These are phyloP conservation scores for Myripristis jacobus DNA, from an alignment of 2,797 vertebrate species.

Conservation along the genomic window DNA sequence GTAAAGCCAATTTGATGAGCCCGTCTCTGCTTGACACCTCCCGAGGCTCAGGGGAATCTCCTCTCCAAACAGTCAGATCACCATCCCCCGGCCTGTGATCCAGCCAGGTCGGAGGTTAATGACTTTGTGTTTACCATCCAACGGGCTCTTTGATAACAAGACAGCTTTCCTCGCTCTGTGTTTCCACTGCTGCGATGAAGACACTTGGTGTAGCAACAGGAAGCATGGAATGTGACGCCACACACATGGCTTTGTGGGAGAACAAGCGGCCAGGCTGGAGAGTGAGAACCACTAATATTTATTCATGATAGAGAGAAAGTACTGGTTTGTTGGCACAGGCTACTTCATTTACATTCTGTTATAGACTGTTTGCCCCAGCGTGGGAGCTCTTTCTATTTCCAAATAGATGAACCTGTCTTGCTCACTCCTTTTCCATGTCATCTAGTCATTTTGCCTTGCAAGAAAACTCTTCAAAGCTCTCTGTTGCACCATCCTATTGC, in stretches of 20 bases:
- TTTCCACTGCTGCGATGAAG: slow-evolving; percentile 58
- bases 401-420: slow-evolving; percentile 80
- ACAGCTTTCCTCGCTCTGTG: slow-evolving; percentile 30
- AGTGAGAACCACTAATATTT: slow-evolving; percentile 83
- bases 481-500: not conserved
- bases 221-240: slow-evolving; percentile 74
- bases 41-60: slow-evolving; percentile 61
- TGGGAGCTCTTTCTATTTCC: slow-evolving; percentile 75
- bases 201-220: slow-evolving; percentile 73
- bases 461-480: slow-evolving; percentile 29
- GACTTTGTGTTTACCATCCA: slow-evolving; percentile 80
- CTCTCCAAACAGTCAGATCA: slow-evolving; percentile 69
- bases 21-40: slow-evolving; percentile 62
- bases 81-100: slow-evolving; percentile 54
- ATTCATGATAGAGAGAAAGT: slow-evolving; percentile 85
- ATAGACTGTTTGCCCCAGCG: slow-evolving; percentile 81
- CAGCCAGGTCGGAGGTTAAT: slow-evolving; percentile 82
- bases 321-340: slow-evolving; percentile 81
- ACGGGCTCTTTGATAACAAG: slow-evolving; percentile 78
- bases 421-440: slow-evolving; percentile 72
- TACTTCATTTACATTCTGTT: slow-evolving; percentile 86
- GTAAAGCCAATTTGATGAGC: slow-evolving; percentile 67
- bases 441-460: slow-evolving; percentile 23
- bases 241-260: slow-evolving; percentile 64
- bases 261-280: slow-evolving; percentile 62